Evolutionary conservation across 1,140 invertebrate species (phyloP).

Genomic region (Venustaconcha ellipsiformis): DNA sequence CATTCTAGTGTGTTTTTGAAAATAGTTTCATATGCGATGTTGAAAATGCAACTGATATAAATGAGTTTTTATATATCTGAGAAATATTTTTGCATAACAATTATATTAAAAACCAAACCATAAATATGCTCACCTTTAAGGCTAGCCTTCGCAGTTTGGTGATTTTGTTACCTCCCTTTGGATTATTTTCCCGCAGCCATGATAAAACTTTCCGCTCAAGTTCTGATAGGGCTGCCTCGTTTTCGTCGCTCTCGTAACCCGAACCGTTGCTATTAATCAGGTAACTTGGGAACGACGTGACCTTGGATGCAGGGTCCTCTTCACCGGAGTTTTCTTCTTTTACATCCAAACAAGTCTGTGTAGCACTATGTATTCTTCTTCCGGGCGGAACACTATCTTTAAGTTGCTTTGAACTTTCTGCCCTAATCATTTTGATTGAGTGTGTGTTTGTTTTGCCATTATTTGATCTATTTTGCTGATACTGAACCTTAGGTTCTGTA

Average conservation of each 20-base stretch:
- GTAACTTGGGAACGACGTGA: slow-evolving; percentile 15
- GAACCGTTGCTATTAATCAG: slow-evolving; percentile 5
- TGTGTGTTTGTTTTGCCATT: background rate
- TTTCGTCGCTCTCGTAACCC: slow-evolving; percentile 19
- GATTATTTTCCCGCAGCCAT: slow-evolving; percentile 52
- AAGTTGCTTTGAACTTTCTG: background rate
- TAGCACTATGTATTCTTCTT: slow-evolving; percentile 16
- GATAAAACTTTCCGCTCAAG: slow-evolving; percentile 46
- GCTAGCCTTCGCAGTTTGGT: slow-evolving; percentile 43
- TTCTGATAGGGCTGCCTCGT: slow-evolving; percentile 38
- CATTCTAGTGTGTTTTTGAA: too few species aligned
- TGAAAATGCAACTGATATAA: too few species aligned
- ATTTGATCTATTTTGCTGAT: background rate
- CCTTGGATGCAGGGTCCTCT: slow-evolving; percentile 10
- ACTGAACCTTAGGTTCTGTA: background rate
- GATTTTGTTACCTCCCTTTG: slow-evolving; percentile 42
- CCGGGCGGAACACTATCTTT: slow-evolving; percentile 33
- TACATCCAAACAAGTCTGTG: slow-evolving; percentile 10
- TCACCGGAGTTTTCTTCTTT: slow-evolving; percentile 2
- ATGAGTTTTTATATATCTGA: too few species aligned
- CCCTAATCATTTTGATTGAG: background rate
- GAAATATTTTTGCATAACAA: too few species aligned
- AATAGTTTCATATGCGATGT: too few species aligned
- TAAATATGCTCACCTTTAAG: slow-evolving; percentile 36
- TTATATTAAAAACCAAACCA: too few species aligned